A percentile compares a stretch with the other conserved stretches of the same genome.
These are phyloP conservation scores for Haemorhous mexicanus DNA, from an alignment of 2,113 vertebrate genomes.

Conservation along the genomic window DNA sequence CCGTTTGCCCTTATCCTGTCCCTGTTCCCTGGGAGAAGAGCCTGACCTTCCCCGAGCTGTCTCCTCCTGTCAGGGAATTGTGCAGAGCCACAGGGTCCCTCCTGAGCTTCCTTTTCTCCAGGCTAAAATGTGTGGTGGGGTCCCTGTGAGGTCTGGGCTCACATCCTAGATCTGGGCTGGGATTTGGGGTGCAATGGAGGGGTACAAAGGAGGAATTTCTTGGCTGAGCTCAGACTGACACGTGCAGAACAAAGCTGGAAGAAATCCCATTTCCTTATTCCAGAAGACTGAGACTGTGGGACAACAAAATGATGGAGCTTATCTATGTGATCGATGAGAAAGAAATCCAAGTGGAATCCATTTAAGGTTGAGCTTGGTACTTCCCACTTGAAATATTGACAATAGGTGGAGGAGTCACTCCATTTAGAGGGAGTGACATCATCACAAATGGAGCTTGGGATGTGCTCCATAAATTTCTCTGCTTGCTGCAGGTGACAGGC, in stretches of 20 bases:
- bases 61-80: neutral
- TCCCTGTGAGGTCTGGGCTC: neutral
- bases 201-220: neutral
- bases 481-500: constrained; percentile 40
- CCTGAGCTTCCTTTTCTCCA: neutral
- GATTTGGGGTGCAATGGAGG: neutral
- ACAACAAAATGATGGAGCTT: neutral
- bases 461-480: constrained; percentile 23
- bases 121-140: neutral
- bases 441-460: constrained; percentile 45
- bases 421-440: constrained; percentile 48
- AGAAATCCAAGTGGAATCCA: constrained; percentile 1
- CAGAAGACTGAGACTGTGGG: neutral
- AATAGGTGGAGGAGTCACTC: constrained; percentile 39
- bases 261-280: neutral
- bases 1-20: neutral
- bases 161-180: neutral
- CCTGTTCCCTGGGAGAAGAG: neutral
- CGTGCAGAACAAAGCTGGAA: neutral
- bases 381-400: constrained; percentile 46
- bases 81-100: rapidly evolving
- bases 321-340: neutral
- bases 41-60: rapidly evolving
- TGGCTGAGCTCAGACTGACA: neutral
- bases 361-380: neutral